Evolutionary conservation across 2,797 vertebrate genomes (phyloP).

Genomic region (Cuculus canorus): DNA sequence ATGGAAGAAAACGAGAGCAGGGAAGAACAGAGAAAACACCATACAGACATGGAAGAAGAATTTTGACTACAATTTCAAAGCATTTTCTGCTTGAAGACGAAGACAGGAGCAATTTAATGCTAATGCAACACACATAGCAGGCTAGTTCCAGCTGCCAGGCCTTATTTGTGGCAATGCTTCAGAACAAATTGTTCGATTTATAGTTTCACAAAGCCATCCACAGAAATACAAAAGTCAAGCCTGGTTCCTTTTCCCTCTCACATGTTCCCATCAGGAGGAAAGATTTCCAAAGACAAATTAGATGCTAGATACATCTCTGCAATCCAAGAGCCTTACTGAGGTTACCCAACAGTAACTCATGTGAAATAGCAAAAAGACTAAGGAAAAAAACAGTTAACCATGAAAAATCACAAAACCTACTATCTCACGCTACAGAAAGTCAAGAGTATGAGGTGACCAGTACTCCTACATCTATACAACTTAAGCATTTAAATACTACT

Average conservation of each 20-base stretch:
- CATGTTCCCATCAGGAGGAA: neutral
- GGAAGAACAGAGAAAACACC: neutral
- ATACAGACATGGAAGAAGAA: neutral
- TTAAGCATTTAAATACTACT: neutral
- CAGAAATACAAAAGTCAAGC: neutral
- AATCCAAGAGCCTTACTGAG: neutral
- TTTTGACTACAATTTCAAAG: neutral
- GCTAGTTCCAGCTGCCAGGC: conserved; percentile 30
- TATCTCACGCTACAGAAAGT: neutral
- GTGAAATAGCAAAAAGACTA: neutral
- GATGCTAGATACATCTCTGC: neutral
- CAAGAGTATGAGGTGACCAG: neutral
- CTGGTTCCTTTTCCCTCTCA: neutral
- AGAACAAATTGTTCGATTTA: neutral
- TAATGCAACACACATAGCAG: neutral
- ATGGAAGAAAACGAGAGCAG: neutral
- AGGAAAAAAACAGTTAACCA: neutral
- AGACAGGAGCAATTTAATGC: neutral
- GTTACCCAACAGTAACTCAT: neutral
- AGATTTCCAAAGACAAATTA: neutral
- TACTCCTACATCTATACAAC: neutral
- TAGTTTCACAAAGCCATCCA: neutral
- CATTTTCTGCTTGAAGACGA: neutral
- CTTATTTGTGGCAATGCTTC: conserved; percentile 15
- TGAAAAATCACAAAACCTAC: neutral